Base-by-base conservation (phyloP, 2,888 invertebrate species). In the Eretmocerus hayati region DNA sequence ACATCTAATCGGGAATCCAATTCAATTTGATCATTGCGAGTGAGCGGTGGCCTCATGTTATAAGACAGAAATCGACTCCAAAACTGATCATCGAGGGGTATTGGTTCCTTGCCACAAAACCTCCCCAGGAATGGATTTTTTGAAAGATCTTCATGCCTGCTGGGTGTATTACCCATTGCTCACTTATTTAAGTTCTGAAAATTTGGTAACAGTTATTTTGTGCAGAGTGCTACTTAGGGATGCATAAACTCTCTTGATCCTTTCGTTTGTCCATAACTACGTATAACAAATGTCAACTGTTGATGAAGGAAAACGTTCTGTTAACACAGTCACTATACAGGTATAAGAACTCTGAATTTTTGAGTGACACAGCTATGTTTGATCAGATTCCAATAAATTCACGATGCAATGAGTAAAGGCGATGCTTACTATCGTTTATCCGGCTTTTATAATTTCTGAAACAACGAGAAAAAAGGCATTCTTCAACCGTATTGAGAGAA, bases 31-130 rank as follows among this genome's bases (percentile, higher is more conserved):
- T 75, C 80, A 74, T 74, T 88, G 82, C 81, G 79, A 60, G 83
- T 85, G 36, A 80, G 77, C 1, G 93, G 92, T 50, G 90, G 83
- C 31, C 81, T 80, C 59, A 94, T 85, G 57, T 92, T 90, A 66
- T 93, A 99, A 0, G 94, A 87, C 31, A 99, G 75, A 56, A 99
- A 80, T 57, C 86, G 84, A 67, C 91, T 91, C 97, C 97, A 99
- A 71, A 91, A 95, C 0, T 87, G 86, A 67, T 93, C 90, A 68
- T 91, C 90, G 6, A 84, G 80, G 5, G 86, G 80, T 59, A 99
- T 86, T 31, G 83, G 75, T 56, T 91, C 86, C 31, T 80, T 77
- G 0, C 90, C 85, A 54, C 87, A 85, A 67, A 96, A 90, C 55
- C 81, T 79, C 52, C 79, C 76, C 40, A 96, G 75, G 64, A 85